phyloP scores from a whole-genome alignment of 2,888 invertebrate species.

The Lasioglossum morio region DNA sequence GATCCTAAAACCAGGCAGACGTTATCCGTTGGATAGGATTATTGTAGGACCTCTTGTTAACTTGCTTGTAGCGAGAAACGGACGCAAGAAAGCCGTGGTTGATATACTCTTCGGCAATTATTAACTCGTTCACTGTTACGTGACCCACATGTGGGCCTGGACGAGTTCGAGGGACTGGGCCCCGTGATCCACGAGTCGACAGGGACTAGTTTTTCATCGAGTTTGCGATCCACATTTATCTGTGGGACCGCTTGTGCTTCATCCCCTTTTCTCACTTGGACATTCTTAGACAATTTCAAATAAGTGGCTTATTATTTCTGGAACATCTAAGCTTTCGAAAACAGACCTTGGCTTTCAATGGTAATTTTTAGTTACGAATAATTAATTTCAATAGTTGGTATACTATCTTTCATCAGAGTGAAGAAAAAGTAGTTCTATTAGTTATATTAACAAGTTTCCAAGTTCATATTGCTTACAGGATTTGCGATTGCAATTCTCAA shows the following conservation, averaged over 20 bases:
- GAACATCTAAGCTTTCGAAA: background rate
- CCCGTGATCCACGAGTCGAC: conserved; percentile 6
- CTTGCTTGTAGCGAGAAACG: conserved; percentile 5
- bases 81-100: background rate
- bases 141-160: background rate
- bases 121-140: conserved; percentile 17
- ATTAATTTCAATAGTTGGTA: background rate
- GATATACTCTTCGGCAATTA: conserved; percentile 10
- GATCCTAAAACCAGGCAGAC: conserved; percentile 21
- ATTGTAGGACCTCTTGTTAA: conserved; percentile 27
- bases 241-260: background rate
- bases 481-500: background rate
- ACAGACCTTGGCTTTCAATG: background rate
- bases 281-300: background rate
- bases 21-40: conserved; percentile 62
- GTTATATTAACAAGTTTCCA: background rate
- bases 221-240: background rate
- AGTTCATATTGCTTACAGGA: background rate
- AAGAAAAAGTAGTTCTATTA: background rate
- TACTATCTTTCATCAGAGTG: background rate
- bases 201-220: conserved; percentile 3
- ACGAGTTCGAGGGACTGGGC: background rate
- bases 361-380: background rate
- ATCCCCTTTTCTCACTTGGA: background rate
- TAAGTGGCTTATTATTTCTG: background rate